Evolutionary conservation across 1,140 invertebrate species (phyloP).

Genomic region (Copidosoma floridanum): DNA sequence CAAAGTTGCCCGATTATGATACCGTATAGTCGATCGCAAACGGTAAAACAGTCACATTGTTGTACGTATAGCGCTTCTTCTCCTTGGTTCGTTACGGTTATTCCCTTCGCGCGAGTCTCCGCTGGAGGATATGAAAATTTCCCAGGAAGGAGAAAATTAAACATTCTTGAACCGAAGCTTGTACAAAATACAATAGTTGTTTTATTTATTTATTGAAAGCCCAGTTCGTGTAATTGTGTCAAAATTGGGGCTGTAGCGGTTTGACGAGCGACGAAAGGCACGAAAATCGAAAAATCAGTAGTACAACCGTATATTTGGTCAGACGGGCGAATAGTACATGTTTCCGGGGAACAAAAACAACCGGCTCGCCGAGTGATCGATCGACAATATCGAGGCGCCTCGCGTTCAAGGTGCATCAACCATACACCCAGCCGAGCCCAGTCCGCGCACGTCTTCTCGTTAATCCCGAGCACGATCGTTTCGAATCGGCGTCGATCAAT

Average conservation of each 20-base stretch:
- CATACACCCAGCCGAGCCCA: neutral
- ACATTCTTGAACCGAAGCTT: too few relatives aligned
- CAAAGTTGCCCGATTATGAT: slow-evolving; percentile 52
- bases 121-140: too few relatives aligned
- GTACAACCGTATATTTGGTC: neutral
- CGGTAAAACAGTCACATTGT: slow-evolving; percentile 50
- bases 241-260: too few relatives aligned
- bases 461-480: neutral
- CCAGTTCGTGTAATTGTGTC: too few relatives aligned
- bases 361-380: neutral
- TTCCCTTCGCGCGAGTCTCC: too few relatives aligned
- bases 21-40: slow-evolving; percentile 51
- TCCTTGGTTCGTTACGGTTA: too few relatives aligned
- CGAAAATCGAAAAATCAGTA: neutral
- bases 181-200: too few relatives aligned
- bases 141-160: too few relatives aligned
- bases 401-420: too few relatives aligned
- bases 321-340: neutral
- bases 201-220: too few relatives aligned
- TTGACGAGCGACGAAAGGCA: neutral
- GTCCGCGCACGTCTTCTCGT: neutral
- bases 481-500: slow-evolving; percentile 9
- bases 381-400: slow-evolving; percentile 1
- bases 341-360: neutral
- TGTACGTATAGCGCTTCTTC: slow-evolving; percentile 28